phyloP scores from a whole-genome alignment of 2,888 invertebrate genomes.

The Mimumesa dahlbomi region DNA sequence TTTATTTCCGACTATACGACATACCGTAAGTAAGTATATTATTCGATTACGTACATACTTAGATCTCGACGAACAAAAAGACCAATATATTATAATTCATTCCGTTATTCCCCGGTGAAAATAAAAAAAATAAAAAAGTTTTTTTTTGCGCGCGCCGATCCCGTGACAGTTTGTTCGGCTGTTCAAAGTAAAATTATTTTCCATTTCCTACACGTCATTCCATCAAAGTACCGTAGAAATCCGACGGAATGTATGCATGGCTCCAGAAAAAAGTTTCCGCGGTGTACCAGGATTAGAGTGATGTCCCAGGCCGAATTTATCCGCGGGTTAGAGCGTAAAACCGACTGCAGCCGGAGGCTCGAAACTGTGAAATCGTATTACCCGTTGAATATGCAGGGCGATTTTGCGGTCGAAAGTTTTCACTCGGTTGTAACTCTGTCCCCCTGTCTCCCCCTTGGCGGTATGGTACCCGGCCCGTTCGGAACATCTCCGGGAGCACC shows the following conservation, averaged over 20 bases:
- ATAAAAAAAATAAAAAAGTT: not conserved
- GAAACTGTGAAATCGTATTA: slow-evolving; percentile 74
- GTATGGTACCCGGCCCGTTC: no score
- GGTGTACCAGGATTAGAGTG: slow-evolving; percentile 22
- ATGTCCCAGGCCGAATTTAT: slow-evolving; percentile 63
- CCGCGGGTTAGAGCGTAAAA: slow-evolving; percentile 65
- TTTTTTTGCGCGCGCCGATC: not conserved
- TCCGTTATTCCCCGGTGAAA: no score
- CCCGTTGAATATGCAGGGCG: slow-evolving; percentile 79
- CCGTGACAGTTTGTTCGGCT: not conserved
- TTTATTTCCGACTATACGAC: no score
- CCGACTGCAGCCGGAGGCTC: slow-evolving; percentile 49
- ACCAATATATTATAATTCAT: not conserved
- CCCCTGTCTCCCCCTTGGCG: slow-evolving; percentile 21
- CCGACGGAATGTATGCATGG: slow-evolving; percentile 42
- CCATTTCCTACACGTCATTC: not conserved
- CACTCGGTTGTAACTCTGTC: slow-evolving; percentile 57
- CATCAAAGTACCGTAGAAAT: slow-evolving; percentile 41
- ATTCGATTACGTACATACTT: no score
- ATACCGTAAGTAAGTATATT: no score
- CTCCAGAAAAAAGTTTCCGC: slow-evolving; percentile 35
- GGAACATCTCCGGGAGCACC: no score
- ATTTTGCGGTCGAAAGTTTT: slow-evolving; percentile 78
- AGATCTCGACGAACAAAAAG: no score
- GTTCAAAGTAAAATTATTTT: not conserved